Base-by-base conservation (phyloP, 2,888 invertebrate genomes). In the Nebria salina region DNA sequence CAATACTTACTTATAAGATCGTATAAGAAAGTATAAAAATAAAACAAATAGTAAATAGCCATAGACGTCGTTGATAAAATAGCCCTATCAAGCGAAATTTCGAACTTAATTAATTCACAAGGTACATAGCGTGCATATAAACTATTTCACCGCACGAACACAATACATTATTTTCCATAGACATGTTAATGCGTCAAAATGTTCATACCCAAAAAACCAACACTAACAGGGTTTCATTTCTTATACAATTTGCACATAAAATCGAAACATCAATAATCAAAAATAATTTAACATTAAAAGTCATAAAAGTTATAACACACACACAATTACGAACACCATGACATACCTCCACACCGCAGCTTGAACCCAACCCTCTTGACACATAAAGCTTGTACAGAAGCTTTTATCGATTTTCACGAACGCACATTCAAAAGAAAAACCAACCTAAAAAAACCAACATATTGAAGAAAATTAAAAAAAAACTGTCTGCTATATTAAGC, bases 91-190 rank as follows among this genome's bases (percentile, higher is more conserved):
- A 4, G 2, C 26, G 26, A 25, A 68, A 26, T 68, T 68, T 20
- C 42, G 5, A 26, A 34, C 65, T 34, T 70, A 80, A 80, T 80
- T 80, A 80, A 80, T 80, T 80, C 80, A 75, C 34, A 75, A 75
- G 54, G 11, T 34, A 66, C 7, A 66, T 70, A 70, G 70, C 70
- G 70, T 70, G 70, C 70, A 11, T 70, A 20, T 20, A 70, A 70
- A 6, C 25, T 20, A 15, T 70, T 26, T 8, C 11, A 26, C 9
- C 70, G 34, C 70, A 25, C 66, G 70, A 70, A 26, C 25, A 26
- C 34, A 25, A 70, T 70, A 70, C 13, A 70, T 70, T 70, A 70
- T 15, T 70, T 26, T 15, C 6, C 15, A 66, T 15, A 66, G 15
- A 66, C 54, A 54, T 54, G 54, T 54, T 54, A 54, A 54, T 54